Percentiles rank a stretch among this genome's conserved stretches.
phyloP scores from a whole-genome alignment of 2,797 vertebrate species.

The Sandelia bainsii region DNA sequence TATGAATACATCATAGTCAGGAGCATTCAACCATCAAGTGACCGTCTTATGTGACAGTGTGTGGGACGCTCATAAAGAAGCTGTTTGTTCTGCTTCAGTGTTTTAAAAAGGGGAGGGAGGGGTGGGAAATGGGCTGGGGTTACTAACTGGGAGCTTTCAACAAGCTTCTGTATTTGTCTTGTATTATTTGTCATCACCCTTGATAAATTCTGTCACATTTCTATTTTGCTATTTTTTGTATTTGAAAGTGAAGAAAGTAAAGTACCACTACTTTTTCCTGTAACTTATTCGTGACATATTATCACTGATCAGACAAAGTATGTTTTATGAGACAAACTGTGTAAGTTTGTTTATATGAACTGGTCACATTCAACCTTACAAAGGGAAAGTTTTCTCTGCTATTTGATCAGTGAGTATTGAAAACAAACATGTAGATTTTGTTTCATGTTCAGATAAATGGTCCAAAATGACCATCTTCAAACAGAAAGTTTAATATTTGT shows the following conservation, averaged over 20 bases:
- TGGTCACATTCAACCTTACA: not conserved
- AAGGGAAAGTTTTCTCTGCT: not conserved
- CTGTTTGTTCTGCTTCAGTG: constrained; percentile 37
- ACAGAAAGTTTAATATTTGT: not conserved
- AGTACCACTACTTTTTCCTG: not conserved
- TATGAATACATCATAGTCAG: constrained; percentile 43
- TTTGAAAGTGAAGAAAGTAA: constrained; percentile 25
- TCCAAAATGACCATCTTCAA: not conserved
- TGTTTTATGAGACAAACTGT: not conserved
- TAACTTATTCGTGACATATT: not conserved
- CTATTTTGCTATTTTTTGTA: constrained; percentile 1
- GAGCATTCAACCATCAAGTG: constrained; percentile 42
- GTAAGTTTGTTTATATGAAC: not conserved
- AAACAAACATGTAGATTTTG: not conserved
- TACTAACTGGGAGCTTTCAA: constrained; percentile 16
- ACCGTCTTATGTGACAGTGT: constrained; percentile 51
- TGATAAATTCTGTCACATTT: constrained; percentile 4
- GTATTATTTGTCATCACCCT: not conserved
- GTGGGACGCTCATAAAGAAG: constrained; percentile 23
- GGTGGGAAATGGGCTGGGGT: not conserved
- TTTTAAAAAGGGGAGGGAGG: constrained; percentile 23
- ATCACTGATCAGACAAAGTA: constrained; percentile 4
- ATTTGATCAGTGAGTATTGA: not conserved
- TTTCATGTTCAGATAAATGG: not conserved
- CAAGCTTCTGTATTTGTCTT: constrained; percentile 17